Evolutionary conservation across 2,888 invertebrate genomes (phyloP), one percentile per base, ranked within the genome.

Genomic region (Embidobia sp.): DNA sequence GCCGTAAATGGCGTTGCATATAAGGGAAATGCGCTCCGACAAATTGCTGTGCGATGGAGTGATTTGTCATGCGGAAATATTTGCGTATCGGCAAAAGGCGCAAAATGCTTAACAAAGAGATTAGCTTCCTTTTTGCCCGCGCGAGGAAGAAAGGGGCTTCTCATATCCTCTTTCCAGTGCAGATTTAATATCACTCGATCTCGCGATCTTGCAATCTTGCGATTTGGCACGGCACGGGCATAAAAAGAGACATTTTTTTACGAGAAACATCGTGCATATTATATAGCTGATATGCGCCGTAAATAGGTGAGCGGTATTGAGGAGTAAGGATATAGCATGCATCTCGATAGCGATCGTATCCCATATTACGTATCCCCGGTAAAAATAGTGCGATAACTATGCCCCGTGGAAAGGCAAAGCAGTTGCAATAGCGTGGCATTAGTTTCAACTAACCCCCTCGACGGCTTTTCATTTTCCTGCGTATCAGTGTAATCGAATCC

Each of bases 361-460:
- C 27, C 31, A 29, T 29, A 33, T 53, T 64, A 53, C 51, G 51
- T 35, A 31, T 29, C 37, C 16, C 53, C 11, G n/a, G 53, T 27
- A 66, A 66, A 63, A 64, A 51, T 64, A 46, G 53, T 10, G 27
- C 66, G 46, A 46, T 53, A 66, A 66, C 64, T 53, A 46, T 66
- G 13, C 46, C 8, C 11, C 31, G 7, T 10, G 40, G 40, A 46
- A 46, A 55, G 46, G 35, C 44, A 66, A 55, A 66, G 64, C 42
- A 66, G 27, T 31, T 19, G 33, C 15, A 40, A 35, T 40, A 19
- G 27, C 44, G 35, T 66, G 35, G 51, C 51, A 64, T 64, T 66
- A 66, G 33, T 55, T 22, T 46, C 44, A 46, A 66, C 29, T 35
- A 66, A 44, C 53, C 35, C 27, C 18, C 13, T 66, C 66, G 44